These are phyloP conservation scores for Cryptoblepharus egeriae DNA, from an alignment of 2,797 vertebrate genomes.

Conservation along the genomic window DNA sequence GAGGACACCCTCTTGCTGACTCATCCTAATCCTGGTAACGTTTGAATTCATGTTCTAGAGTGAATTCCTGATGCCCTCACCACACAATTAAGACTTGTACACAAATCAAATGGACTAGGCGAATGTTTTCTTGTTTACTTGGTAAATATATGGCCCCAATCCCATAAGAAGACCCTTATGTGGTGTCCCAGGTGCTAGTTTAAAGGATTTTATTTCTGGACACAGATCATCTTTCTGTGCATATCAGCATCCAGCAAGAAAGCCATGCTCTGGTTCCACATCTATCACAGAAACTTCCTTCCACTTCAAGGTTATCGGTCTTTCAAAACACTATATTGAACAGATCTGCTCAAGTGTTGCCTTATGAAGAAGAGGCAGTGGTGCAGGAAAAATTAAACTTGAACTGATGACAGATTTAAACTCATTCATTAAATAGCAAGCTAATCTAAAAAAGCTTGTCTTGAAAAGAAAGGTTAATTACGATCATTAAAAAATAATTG, in stretches of 20 bases:
- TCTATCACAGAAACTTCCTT: not conserved
- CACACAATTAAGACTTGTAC: too few species aligned
- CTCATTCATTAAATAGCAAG: not conserved
- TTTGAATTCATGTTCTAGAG: too few species aligned
- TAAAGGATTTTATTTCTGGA: not conserved
- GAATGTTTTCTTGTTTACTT: too few species aligned
- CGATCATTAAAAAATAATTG: not conserved
- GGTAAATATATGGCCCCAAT: too few species aligned
- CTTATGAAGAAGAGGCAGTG: too few species aligned
- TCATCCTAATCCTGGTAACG: too few species aligned
- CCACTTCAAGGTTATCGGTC: not conserved
- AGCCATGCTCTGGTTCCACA: not conserved
- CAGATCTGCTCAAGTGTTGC: not conserved
- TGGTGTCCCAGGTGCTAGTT: too few species aligned
- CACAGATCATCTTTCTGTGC: not conserved
- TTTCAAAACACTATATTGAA: rapidly evolving
- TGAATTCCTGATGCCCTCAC: not conserved
- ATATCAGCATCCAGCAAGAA: not conserved
- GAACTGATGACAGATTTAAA: not conserved
- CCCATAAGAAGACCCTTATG: too few species aligned
- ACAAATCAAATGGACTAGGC: too few species aligned
- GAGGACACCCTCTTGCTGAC: too few species aligned
- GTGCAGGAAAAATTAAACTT: not conserved
- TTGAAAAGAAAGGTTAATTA: not conserved
- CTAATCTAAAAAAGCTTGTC: not conserved